These are phyloP conservation scores for Poecile montanus DNA, from an alignment of 2,797 vertebrate species.

Conservation along the genomic window DNA sequence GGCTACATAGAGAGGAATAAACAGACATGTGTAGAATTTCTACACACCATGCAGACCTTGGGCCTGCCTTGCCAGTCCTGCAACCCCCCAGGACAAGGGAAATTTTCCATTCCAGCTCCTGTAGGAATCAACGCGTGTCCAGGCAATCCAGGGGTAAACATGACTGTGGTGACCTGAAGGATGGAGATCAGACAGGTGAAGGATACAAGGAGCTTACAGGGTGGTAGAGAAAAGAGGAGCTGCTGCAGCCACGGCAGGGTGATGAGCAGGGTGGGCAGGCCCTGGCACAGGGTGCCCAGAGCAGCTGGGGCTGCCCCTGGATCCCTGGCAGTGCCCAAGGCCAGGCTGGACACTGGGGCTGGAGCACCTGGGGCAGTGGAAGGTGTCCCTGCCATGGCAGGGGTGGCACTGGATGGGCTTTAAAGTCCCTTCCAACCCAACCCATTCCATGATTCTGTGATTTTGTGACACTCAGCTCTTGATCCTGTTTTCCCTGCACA, in stretches of 20 bases:
- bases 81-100: background rate
- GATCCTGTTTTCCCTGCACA: background rate
- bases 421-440: background rate
- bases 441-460: background rate
- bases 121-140: fast-evolving
- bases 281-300: background rate
- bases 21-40: too few species aligned
- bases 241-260: background rate
- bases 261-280: background rate
- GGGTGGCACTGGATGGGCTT: fast-evolving
- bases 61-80: background rate
- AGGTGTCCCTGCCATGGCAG: background rate
- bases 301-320: background rate
- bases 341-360: fast-evolving
- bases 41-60: background rate
- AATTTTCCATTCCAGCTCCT: background rate
- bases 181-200: background rate
- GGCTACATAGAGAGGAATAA: background rate
- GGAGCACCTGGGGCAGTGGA: background rate
- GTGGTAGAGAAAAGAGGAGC: background rate
- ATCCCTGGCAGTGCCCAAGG: background rate
- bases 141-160: background rate
- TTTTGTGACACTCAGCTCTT: background rate
- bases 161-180: background rate
- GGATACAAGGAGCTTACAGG: background rate